Conservation (phyloP, 2,113 vertebrate genomes). For the Podarcis muralis region DNA sequence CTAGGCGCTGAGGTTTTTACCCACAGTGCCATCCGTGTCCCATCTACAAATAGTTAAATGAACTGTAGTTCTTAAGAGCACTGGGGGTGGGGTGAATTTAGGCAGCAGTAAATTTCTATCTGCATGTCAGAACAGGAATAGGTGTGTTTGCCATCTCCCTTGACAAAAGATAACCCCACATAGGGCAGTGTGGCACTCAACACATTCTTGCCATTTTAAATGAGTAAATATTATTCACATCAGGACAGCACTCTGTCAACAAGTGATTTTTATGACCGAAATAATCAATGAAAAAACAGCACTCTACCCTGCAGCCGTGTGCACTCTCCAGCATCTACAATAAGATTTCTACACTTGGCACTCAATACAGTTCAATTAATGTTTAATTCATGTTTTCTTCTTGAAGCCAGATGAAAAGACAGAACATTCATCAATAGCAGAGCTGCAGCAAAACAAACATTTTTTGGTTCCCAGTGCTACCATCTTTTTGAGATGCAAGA, state of each 20-base stretch:
- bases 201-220: slow-evolving; percentile 34
- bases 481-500: slow-evolving; percentile 52
- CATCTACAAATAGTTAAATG: not conserved
- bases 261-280: slow-evolving; percentile 58
- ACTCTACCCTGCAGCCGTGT: slow-evolving; percentile 55
- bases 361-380: slow-evolving; percentile 72
- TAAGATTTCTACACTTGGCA: slow-evolving; percentile 63
- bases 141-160: not conserved
- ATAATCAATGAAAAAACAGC: slow-evolving; percentile 68
- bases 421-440: slow-evolving; percentile 61
- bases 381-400: slow-evolving; percentile 73
- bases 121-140: not conserved
- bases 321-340: slow-evolving; percentile 58
- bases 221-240: slow-evolving; percentile 58
- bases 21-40: too few species aligned
- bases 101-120: not conserved
- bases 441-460: slow-evolving; percentile 63
- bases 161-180: not conserved
- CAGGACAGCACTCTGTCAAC: slow-evolving; percentile 58
- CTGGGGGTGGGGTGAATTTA: not conserved
- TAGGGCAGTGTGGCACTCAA: not conserved
- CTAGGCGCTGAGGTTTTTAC: too few species aligned
- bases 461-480: slow-evolving; percentile 52
- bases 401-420: slow-evolving; percentile 68
- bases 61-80: not conserved